Evolutionary conservation across 2,888 invertebrate genomes (phyloP).

Genomic region (Cactoblastis cactorum): DNA sequence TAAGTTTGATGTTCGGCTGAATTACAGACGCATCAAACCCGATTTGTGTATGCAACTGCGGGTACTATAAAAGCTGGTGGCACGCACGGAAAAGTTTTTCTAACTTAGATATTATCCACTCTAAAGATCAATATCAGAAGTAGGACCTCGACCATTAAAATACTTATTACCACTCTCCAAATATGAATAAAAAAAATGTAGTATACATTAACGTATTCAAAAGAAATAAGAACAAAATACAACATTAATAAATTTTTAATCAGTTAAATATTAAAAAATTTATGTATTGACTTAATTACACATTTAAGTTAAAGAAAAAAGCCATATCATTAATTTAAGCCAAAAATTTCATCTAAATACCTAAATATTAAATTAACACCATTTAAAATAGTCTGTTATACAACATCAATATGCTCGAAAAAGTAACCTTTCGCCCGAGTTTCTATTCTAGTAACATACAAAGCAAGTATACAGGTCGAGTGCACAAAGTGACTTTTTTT

Average conservation of each 20-base stretch:
- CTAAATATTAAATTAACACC: conserved; percentile 6
- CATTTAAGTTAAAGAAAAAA: conserved; percentile 1
- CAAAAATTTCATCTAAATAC: conserved; percentile 1
- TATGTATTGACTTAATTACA: background rate
- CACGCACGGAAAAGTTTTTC: background rate
- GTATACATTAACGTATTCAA: background rate
- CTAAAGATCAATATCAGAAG: background rate
- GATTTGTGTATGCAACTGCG: background rate
- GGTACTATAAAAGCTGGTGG: conserved; percentile 1
- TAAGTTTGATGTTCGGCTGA: background rate
- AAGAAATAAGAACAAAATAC: background rate
- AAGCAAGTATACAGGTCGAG: conserved; percentile 28
- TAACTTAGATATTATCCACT: background rate
- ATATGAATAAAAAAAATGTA: background rate
- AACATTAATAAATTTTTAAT: background rate
- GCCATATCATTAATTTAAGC: conserved; percentile 1
- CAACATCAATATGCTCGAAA: conserved; percentile 16
- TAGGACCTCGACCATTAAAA: background rate
- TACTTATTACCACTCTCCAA: background rate
- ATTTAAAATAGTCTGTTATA: background rate
- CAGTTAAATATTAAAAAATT: background rate
- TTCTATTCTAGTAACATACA: conserved; percentile 34
- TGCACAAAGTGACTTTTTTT: background rate
- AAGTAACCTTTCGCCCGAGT: conserved; percentile 10
- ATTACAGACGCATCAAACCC: too few relatives aligned